phyloP scores from a whole-genome alignment of 2,113 vertebrate species.

The Phainopepla nitens region DNA sequence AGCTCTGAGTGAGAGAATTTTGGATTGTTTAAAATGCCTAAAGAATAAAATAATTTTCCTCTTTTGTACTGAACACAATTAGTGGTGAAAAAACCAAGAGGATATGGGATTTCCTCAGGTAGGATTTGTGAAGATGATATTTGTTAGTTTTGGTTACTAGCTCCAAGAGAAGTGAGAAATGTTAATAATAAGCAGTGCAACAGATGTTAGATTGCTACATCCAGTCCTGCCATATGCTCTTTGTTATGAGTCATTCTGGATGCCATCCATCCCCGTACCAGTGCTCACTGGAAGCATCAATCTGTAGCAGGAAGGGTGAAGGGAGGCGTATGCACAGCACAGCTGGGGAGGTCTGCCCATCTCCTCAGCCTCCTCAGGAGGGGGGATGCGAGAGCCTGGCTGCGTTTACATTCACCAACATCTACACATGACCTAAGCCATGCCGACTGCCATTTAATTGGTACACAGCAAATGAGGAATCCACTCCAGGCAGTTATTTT shows the following conservation, averaged over 20 bases:
- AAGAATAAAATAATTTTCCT: not conserved
- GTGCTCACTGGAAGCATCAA: conserved; percentile 6
- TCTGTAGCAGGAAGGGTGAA: conserved; percentile 13
- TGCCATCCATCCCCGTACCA: conserved; percentile 18
- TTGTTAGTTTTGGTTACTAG: not conserved
- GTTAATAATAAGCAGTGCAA: conserved; percentile 32
- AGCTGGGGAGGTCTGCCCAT: not conserved
- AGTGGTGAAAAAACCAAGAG: not conserved
- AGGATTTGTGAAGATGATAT: not conserved
- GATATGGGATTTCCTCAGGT: conserved; percentile 23
- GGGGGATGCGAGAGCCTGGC: not conserved
- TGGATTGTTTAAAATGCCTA: not conserved
- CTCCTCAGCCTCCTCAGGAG: not conserved
- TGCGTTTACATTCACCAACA: not conserved
- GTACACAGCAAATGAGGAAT: not conserved
- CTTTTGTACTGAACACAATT: not conserved
- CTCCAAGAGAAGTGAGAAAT: conserved; percentile 23
- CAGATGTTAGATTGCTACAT: conserved; percentile 54
- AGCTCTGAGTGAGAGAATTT: not conserved
- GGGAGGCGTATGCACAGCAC: not conserved
- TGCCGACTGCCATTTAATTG: not conserved
- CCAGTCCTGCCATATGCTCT: conserved; percentile 42
- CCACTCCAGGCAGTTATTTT: not conserved
- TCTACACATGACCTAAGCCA: not conserved
- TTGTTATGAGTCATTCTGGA: conserved; percentile 64